Percentiles rank a stretch among this genome's conserved stretches.
phyloP scores from a whole-genome alignment of 2,888 invertebrate species.

The Polyommatus icarus region DNA sequence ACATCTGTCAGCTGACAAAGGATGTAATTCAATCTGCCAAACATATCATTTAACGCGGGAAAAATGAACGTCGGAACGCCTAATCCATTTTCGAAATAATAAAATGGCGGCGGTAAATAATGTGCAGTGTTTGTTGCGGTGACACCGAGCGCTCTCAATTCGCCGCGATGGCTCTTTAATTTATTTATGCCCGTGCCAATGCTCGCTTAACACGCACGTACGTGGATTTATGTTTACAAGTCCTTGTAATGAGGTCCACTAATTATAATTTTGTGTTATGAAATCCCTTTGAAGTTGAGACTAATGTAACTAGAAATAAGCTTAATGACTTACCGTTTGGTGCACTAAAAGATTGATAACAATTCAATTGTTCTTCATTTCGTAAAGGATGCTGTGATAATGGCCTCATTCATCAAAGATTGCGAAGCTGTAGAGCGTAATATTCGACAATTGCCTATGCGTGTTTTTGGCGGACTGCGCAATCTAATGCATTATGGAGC shows the following conservation, averaged over 20 bases:
- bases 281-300: background rate
- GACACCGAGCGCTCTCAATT: slow-evolving; percentile 48
- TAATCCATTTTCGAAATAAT: slow-evolving; percentile 43
- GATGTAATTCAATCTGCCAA: background rate
- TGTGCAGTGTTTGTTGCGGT: slow-evolving; percentile 49
- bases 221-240: slow-evolving; percentile 37
- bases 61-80: slow-evolving; percentile 30
- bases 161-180: slow-evolving; percentile 42
- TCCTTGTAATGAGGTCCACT: slow-evolving; percentile 23
- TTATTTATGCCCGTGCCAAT: slow-evolving; percentile 40
- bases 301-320: background rate
- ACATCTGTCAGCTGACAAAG: background rate
- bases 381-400: too few species aligned
- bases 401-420: too few species aligned
- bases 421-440: too few species aligned
- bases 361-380: too few species aligned
- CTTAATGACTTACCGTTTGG: too few species aligned
- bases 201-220: slow-evolving; percentile 40
- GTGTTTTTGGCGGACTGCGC: too few species aligned
- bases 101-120: slow-evolving; percentile 48
- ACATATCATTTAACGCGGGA: background rate
- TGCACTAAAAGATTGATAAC: too few species aligned
- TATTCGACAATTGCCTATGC: too few species aligned
- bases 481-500: background rate
- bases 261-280: slow-evolving; percentile 20